These are phyloP conservation scores for Chroicocephalus ridibundus DNA, from an alignment of 2,113 vertebrate genomes.

Conservation along the genomic window DNA sequence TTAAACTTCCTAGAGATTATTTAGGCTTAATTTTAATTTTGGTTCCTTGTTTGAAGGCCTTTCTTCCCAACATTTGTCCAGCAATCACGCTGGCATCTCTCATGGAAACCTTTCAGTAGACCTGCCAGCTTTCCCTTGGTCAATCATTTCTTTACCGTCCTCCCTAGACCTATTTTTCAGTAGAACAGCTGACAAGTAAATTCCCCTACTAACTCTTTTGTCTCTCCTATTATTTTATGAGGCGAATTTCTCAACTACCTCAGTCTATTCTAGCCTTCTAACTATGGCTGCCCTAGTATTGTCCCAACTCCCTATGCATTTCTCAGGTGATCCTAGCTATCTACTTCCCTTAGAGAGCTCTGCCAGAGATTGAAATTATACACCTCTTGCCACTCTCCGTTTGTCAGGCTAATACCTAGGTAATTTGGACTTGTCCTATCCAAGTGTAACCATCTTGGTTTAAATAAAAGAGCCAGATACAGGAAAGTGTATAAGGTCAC, in stretches of 20 bases:
- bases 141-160: not conserved
- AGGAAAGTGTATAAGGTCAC: not conserved
- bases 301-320: not conserved
- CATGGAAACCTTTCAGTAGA: not conserved
- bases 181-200: not conserved
- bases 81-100: not conserved
- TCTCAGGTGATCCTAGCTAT: not conserved
- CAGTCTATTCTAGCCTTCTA: not conserved
- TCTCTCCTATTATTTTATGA: not conserved
- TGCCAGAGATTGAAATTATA: not conserved
- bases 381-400: not conserved
- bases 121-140: not conserved
- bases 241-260: not conserved
- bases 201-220: not conserved
- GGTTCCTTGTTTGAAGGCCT: not conserved
- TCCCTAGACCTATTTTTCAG: not conserved
- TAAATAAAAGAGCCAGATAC: not conserved
- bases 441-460: not conserved
- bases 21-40: not conserved
- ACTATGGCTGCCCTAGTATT: not conserved
- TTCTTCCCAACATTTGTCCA: accelerated
- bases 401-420: not conserved
- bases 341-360: not conserved
- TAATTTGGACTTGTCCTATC: not conserved
- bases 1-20: not conserved